Evolutionary conservation across 2,113 vertebrate genomes (phyloP).

Genomic region (Hemicordylus capensis): DNA sequence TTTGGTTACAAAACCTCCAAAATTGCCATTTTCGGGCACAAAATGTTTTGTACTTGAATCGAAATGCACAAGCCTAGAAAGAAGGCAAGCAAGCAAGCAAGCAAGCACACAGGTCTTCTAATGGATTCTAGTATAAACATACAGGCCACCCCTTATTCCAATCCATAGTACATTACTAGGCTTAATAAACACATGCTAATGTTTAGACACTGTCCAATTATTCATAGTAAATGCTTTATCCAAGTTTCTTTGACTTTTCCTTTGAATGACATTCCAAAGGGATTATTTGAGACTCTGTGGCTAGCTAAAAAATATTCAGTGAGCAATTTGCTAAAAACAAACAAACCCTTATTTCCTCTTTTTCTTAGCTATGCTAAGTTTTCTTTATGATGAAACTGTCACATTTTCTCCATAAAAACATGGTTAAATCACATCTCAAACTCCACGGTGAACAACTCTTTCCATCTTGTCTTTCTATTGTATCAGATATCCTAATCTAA

Average conservation of each 20-base stretch:
- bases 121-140: not conserved
- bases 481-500: not conserved
- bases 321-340: not conserved
- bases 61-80: not conserved
- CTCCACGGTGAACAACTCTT: not conserved
- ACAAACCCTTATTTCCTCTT: not conserved
- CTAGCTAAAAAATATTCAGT: not conserved
- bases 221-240: not conserved
- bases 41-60: too few species aligned
- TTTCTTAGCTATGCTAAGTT: not conserved
- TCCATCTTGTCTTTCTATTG: not conserved
- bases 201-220: not conserved
- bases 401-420: not conserved
- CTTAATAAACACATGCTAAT: not conserved
- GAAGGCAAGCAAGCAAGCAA: too few species aligned
- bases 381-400: too few species aligned
- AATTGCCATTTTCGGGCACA: too few species aligned
- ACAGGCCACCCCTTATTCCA: not conserved
- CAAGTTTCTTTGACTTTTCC: not conserved
- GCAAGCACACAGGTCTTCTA: not conserved
- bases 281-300: not conserved
- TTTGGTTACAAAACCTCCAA: too few species aligned
- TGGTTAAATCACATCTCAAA: not conserved
- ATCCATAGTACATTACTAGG: not conserved
- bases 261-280: not conserved